phyloP scores from a whole-genome alignment of 37 sponge, comb jelly and placozoan species.

The Chondrilla cf. caribensis region DNA sequence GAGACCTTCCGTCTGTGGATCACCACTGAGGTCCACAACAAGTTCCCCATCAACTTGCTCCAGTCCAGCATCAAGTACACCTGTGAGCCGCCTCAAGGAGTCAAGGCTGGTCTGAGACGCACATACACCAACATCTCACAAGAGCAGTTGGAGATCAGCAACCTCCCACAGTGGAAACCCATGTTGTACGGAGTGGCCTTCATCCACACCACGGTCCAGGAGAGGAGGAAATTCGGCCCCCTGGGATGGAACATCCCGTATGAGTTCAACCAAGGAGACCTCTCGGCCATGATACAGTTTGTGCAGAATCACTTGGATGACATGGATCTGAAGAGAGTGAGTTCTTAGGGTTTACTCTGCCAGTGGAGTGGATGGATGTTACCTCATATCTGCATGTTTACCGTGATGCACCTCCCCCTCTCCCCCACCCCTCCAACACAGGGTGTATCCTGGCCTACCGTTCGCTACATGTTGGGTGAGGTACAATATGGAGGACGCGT shows the following conservation, averaged over 20 bases:
- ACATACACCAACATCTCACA: slow-evolving; percentile 94
- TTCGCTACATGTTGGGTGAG: slow-evolving; percentile 97
- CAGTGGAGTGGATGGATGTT: background rate
- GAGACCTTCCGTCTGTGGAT: slow-evolving; percentile 94
- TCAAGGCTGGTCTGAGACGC: slow-evolving; percentile 95
- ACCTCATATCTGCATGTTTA: background rate
- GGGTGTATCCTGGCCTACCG: slow-evolving; percentile 94
- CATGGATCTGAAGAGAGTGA: slow-evolving; percentile 87
- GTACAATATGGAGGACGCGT: slow-evolving; percentile 98
- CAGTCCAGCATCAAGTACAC: slow-evolving; percentile 97
- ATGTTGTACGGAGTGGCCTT: slow-evolving; percentile 95
- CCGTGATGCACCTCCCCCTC: background rate
- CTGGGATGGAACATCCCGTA: slow-evolving; percentile 99
- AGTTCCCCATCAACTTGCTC: slow-evolving; percentile 97
- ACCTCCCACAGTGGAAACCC: slow-evolving; percentile 98
- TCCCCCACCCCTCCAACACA: background rate
- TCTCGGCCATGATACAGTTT: slow-evolving; percentile 84
- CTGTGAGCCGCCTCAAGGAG: slow-evolving; percentile 98
- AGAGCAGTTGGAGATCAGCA: slow-evolving; percentile 94
- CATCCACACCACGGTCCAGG: slow-evolving; percentile 99
- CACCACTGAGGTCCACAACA: slow-evolving; percentile 95
- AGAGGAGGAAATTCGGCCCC: slow-evolving; percentile 93
- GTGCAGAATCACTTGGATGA: slow-evolving; percentile 95
- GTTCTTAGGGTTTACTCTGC: background rate
- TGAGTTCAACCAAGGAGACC: slow-evolving; percentile 98